These are phyloP conservation scores for Thalassophryne amazonica DNA, from an alignment of 2,797 vertebrate species.

Conservation along the genomic window DNA sequence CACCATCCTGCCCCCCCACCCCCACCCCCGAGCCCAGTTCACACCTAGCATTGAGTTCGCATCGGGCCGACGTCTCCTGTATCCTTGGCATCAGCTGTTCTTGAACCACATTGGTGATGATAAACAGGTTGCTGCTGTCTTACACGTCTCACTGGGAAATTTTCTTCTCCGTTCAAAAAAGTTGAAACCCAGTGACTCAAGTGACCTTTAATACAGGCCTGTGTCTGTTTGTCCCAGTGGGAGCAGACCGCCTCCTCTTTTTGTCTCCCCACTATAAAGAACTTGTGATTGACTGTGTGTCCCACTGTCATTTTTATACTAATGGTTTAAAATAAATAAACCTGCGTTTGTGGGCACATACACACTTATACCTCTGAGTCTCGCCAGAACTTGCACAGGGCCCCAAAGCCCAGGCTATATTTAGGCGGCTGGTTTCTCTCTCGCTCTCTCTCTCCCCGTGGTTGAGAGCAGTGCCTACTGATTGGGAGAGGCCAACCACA, in stretches of 20 bases:
- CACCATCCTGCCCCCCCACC: too few relatives aligned
- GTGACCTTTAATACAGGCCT: conserved; percentile 28
- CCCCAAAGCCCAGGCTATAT: conserved; percentile 59
- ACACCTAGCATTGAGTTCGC: too few relatives aligned
- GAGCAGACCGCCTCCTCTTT: background rate
- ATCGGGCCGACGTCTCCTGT: too few relatives aligned
- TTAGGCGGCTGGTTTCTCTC: conserved; percentile 53
- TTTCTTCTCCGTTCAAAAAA: conserved; percentile 35
- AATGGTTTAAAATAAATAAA: conserved; percentile 16
- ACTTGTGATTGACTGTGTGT: conserved; percentile 9
- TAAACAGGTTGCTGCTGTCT: conserved; percentile 16
- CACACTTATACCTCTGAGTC: conserved; percentile 19
- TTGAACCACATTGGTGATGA: conserved; percentile 6
- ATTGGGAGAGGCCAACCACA: conserved; percentile 68
- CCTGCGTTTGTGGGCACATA: conserved; percentile 10
- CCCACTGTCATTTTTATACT: conserved; percentile 4
- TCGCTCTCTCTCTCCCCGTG: conserved; percentile 31
- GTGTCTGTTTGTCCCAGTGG: conserved; percentile 1
- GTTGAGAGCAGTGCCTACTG: conserved; percentile 49
- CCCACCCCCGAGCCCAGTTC: too few relatives aligned
- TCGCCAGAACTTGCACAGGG: conserved; percentile 49
- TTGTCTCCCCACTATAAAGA: conserved; percentile 13
- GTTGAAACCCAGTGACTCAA: conserved; percentile 17
- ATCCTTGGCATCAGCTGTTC: conserved; percentile 11
- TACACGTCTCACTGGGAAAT: conserved; percentile 1